phyloP scores from a whole-genome alignment of 2,113 vertebrate genomes.

The Cyanistes caeruleus region DNA sequence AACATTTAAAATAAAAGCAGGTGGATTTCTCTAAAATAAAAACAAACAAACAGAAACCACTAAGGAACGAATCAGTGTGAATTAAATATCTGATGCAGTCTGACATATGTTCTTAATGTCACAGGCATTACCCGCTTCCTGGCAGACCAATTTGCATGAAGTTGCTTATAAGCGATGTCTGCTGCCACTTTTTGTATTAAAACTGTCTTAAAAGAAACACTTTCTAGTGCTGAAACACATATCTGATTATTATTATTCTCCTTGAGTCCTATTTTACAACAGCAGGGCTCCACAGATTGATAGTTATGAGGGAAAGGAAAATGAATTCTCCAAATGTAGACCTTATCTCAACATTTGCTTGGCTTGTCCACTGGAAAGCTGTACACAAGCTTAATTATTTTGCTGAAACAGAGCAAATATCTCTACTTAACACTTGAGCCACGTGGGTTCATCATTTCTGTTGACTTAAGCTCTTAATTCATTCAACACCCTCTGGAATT shows the following conservation, averaged over 20 bases:
- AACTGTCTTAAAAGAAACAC: constrained; percentile 25
- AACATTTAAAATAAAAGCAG: constrained; percentile 55
- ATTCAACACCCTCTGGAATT: constrained; percentile 13
- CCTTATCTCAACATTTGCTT: not conserved
- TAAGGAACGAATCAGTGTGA: not conserved
- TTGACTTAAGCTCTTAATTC: constrained; percentile 19
- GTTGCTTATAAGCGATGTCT: not conserved
- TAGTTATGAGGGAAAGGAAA: not conserved
- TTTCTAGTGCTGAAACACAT: not conserved
- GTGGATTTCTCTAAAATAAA: constrained; percentile 38
- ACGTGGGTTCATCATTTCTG: not conserved
- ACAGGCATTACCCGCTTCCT: not conserved
- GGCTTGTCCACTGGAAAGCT: not conserved
- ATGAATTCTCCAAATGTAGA: not conserved
- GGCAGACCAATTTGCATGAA: not conserved
- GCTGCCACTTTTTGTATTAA: constrained; percentile 29
- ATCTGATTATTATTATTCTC: not conserved
- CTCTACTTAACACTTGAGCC: not conserved
- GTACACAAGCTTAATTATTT: not conserved
- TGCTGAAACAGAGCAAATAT: constrained; percentile 14
- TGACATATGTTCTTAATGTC: not conserved
- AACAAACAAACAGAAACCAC: not conserved
- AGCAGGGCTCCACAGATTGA: not conserved
- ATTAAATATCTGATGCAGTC: not conserved
- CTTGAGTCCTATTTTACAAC: not conserved